A percentile compares a stretch with the other conserved stretches of the same genome.
phyloP scores from a whole-genome alignment of 2,797 vertebrate species.

The Galago senegalensis region DNA sequence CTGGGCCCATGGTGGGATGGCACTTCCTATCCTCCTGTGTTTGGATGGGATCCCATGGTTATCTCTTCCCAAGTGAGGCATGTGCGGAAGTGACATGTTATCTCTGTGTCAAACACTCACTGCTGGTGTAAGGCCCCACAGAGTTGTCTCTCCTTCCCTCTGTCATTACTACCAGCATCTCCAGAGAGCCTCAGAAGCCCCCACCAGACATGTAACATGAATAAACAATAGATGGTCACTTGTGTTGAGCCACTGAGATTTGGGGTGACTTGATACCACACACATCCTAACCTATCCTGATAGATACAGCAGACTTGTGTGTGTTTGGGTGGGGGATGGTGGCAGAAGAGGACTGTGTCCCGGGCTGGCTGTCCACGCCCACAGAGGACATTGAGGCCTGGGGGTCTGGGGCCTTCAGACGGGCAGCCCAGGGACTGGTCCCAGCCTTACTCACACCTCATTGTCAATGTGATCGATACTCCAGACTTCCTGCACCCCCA shows the following conservation, averaged over 20 bases:
- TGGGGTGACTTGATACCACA: background rate
- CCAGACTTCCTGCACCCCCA: no score
- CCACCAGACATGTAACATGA: background rate
- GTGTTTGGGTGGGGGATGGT: background rate
- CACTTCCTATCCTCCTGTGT: background rate
- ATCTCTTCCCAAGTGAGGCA: background rate
- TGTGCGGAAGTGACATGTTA: background rate
- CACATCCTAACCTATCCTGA: background rate
- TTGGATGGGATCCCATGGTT: background rate
- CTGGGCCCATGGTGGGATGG: background rate
- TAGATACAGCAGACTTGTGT: background rate
- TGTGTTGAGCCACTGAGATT: background rate
- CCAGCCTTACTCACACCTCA: background rate
- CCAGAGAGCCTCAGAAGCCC: no score
- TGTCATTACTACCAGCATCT: background rate
- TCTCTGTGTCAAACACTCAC: background rate
- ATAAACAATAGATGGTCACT: background rate
- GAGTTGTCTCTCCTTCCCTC: background rate
- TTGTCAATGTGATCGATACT: rapidly evolving
- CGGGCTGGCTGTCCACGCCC: background rate
- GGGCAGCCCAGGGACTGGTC: background rate
- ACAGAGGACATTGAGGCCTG: background rate
- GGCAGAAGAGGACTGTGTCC: background rate
- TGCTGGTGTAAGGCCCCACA: background rate
- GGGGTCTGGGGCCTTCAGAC: background rate